Conservation (phyloP, 2,797 vertebrate genomes). For the Echeneis naucrates region DNA sequence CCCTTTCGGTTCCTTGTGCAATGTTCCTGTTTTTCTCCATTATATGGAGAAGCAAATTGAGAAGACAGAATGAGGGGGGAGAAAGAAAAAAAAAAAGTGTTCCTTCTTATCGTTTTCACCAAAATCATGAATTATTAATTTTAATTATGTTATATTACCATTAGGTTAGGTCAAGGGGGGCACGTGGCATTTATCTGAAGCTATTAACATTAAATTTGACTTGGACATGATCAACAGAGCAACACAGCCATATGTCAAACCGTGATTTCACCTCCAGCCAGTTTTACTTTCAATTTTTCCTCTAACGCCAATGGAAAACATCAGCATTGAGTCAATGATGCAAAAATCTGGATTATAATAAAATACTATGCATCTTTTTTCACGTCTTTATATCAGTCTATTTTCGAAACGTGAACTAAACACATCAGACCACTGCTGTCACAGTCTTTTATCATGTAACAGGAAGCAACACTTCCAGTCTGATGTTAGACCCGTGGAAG, state of each 20-base stretch:
- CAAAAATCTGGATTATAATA: neutral
- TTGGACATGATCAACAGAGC: too few species aligned
- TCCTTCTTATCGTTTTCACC: too few species aligned
- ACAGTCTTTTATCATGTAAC: constrained; percentile 3
- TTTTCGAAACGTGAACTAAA: neutral
- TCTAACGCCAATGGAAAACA: neutral
- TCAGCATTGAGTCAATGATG: neutral
- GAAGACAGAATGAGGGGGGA: too few species aligned
- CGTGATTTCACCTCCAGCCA: neutral
- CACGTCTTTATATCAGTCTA: neutral
- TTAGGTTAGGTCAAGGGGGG: neutral
- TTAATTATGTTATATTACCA: neutral
- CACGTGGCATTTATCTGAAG: neutral
- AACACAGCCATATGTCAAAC: too few species aligned
- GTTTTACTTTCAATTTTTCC: constrained; percentile 1
- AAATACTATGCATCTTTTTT: neutral
- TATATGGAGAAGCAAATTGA: too few species aligned
- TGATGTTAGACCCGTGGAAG: constrained; percentile 29
- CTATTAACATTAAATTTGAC: too few species aligned
- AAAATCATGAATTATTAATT: neutral
- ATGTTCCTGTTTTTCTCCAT: neutral
- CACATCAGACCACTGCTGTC: neutral
- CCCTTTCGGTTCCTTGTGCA: constrained; percentile 1
- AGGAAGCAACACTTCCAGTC: neutral
- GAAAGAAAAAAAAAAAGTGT: too few species aligned